Base-by-base conservation (phyloP, 2,888 invertebrate genomes). In the Cephus spinipes region DNA sequence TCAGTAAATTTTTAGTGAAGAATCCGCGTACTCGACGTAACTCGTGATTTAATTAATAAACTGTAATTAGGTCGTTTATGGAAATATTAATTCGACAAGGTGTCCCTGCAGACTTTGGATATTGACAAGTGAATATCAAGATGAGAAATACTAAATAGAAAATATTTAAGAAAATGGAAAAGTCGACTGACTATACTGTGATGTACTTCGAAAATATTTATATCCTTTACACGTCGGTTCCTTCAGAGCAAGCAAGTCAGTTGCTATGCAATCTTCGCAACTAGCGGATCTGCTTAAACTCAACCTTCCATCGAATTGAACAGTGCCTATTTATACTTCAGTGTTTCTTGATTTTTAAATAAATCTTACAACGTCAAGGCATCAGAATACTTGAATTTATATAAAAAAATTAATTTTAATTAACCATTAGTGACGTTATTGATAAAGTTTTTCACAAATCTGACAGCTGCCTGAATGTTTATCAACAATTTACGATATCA, bases 301-400 rank as follows among this genome's bases (percentile, higher is more conserved):
- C 76, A 68, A 73, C 35, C 55, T 30, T 12, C 76, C 30, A 77
- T 31, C 31, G 31, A 73, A 74, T 79, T 79, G 77, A 78, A 79
- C 77, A 79, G 76, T 77, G 73, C 55, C 79, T 79, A 79, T 79
- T 79, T 79, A 69, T 79, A 79, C 78, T 68, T 77, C 71, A 23
- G 35, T 34, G 77, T 34, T 74, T 76, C 35, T 76, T 31, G 68
- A 69, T 78, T 73, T 33, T n/a, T 2, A 15, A 40, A 32, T 23
- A 30, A 33, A 71, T 30, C 30, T 3, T 9, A 23, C 11, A 4
- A 31, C 3, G 71, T 32, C 23, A 32, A 55, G 23, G 1, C 0
- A 55, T 6, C 23, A 55, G 23, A 23, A 55, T 23, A 9, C 15
- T 23, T 55, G 23, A 55, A 0, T 23, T 55, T 23, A 2, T 55